These are phyloP conservation scores for Baccha elongata DNA, from an alignment of 2,888 invertebrate genomes.

Conservation along the genomic window DNA sequence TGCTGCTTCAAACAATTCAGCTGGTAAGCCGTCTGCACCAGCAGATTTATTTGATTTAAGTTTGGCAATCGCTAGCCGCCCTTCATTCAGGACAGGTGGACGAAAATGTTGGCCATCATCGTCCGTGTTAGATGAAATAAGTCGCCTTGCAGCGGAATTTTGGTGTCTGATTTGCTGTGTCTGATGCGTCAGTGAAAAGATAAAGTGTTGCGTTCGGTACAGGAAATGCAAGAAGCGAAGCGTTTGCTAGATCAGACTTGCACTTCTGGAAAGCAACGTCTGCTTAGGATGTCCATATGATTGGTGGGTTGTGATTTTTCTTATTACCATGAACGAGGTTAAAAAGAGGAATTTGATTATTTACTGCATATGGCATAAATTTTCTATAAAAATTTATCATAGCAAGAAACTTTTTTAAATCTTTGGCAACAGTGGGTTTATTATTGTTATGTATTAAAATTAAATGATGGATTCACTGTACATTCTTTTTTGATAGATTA, in stretches of 20 bases:
- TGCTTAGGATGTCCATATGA: too few species aligned
- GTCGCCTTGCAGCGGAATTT: slow-evolving; percentile 75
- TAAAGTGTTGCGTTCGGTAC: not conserved
- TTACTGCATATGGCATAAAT: slow-evolving; percentile 75
- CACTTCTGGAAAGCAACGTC: not conserved
- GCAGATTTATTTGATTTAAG: too few species aligned
- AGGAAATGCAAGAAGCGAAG: not conserved
- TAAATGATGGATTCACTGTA: too few species aligned
- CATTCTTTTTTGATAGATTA: too few species aligned
- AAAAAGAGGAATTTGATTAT: slow-evolving; percentile 27
- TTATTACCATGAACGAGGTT: slow-evolving; percentile 27
- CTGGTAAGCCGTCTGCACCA: too few species aligned
- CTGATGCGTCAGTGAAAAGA: not conserved
- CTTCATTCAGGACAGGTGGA: slow-evolving; percentile 3
- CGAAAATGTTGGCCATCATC: slow-evolving; percentile 77
- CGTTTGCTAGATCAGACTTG: not conserved
- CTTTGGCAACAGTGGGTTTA: slow-evolving; percentile 75
- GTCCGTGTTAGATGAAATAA: slow-evolving; percentile 79
- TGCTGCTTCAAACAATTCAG: too few species aligned
- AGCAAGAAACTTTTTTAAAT: slow-evolving; percentile 77
- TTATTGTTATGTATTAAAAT: too few species aligned
- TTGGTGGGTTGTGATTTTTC: slow-evolving; percentile 53
- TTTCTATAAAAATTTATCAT: slow-evolving; percentile 79
- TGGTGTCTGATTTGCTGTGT: slow-evolving; percentile 9
- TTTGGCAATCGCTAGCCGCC: not conserved